Conservation (phyloP, 2,888 invertebrate species). For the Pachydiplax longipennis region DNA sequence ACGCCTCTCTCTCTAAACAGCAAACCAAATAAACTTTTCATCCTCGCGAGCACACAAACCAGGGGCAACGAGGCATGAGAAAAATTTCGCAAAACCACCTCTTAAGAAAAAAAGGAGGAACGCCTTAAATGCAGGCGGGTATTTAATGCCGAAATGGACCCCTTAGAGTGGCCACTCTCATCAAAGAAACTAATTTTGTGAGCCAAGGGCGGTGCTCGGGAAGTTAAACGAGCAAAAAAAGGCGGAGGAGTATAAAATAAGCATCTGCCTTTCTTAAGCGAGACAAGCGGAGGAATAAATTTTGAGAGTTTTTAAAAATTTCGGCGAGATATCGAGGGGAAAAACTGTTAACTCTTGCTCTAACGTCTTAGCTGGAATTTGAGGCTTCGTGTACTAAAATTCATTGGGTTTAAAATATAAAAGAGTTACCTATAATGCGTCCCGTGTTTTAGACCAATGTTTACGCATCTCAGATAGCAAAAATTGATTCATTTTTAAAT, state of each 20-base stretch:
- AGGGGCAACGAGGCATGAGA: neutral
- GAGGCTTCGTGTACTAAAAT: too few species aligned
- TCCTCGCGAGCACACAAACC: neutral
- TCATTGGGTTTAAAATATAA: too few species aligned
- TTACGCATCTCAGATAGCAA: too few species aligned
- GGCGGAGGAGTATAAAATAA: neutral
- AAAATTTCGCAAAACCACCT: neutral
- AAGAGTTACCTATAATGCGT: too few species aligned
- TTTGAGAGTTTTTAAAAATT: neutral
- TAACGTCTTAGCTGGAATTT: too few species aligned
- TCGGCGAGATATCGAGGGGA: neutral
- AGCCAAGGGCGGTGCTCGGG: neutral
- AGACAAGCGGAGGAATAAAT: neutral
- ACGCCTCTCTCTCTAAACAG: neutral
- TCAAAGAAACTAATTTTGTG: neutral
- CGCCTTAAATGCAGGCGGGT: neutral
- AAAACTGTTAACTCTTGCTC: too few species aligned
- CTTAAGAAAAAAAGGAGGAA: neutral
- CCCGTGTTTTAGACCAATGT: too few species aligned
- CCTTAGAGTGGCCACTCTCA: neutral
- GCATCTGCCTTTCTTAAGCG: neutral
- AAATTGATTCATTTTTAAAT: too few species aligned
- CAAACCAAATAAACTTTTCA: neutral
- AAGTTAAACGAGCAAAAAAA: neutral
- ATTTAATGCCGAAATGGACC: neutral